Evolutionary conservation across 2,113 vertebrate species (phyloP), one percentile per base, ranked within the genome.

Genomic region (Loxodonta africana): DNA sequence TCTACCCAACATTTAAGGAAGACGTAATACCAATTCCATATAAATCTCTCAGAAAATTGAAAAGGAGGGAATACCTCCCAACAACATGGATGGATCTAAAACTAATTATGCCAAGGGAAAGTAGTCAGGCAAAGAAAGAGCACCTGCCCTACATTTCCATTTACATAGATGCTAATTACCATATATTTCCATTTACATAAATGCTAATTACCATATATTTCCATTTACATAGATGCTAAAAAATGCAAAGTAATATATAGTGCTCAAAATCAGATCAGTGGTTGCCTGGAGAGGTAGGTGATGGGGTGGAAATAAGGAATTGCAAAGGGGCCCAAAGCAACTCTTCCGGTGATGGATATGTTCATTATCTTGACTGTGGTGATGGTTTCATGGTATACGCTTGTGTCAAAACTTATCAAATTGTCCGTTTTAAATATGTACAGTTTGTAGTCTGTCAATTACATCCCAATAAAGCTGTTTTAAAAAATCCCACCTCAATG

Each of bases 291-390:
- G 65, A 67, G 65, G 65, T 10, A 67, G 8, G 8, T 26, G 25
- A 44, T 8, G 20, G n/a, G 88, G 3, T 33, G 41, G 8, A 62
- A 60, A 33, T 37, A 30, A 57, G 83, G 20, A n/a, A 1, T 6
- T 74, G 25, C 33, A 33, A 2, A 3, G 1, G 44, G 73, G 37
- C n/a, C 25, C 18, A 11, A 65, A 5, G 60, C 65, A 53, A 57
- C 57, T 48, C 41, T 74, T 7, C 28, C 30, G 8, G 0, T 18
- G n/a, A n/a, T 7, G 8, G 7, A 14, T 3, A 0, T 21, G 80
- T 60, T 67, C n/a, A 14, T 41, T 23, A 53, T 30, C 12, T 5
- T 6, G 83, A n/a, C 11, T 15, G 28, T 28, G 37, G 84, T 8
- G 30, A 48, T 15, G 1, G 53, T 17, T 8, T 77, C 60, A 28